Conservation (phyloP, 2,888 invertebrate genomes). For the Erebia epiphron region DNA sequence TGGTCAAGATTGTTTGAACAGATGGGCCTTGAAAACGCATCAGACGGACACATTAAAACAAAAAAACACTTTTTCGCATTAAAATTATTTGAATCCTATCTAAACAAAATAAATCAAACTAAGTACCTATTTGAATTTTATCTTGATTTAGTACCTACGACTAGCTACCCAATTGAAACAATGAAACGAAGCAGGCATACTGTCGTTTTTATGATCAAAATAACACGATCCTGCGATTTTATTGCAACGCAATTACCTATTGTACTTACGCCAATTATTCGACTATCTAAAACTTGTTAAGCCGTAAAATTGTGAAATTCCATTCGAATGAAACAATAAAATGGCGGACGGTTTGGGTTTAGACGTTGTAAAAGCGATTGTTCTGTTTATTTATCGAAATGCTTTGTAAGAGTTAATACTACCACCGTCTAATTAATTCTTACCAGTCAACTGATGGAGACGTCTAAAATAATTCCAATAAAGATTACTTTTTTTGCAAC, state of each 20-base stretch:
- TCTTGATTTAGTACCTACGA: slow-evolving; percentile 5
- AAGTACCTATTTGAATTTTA: background rate
- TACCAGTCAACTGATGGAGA: too few relatives aligned
- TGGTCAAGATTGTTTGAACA: too few relatives aligned
- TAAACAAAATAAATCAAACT: background rate
- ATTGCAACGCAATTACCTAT: slow-evolving; percentile 9
- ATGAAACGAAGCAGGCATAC: slow-evolving; percentile 7
- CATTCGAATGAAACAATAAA: slow-evolving; percentile 16
- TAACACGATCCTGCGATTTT: slow-evolving; percentile 7
- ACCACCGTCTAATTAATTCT: background rate
- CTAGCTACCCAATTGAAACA: background rate
- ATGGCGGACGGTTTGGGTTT: background rate
- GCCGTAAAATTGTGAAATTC: slow-evolving; percentile 16
- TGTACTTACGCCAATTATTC: slow-evolving; percentile 17
- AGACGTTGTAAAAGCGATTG: background rate
- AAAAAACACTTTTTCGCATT: too few relatives aligned
- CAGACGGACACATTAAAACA: too few relatives aligned
- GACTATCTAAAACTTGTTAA: slow-evolving; percentile 18
- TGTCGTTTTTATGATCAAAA: slow-evolving; percentile 6
- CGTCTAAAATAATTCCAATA: too few relatives aligned
- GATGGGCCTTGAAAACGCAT: too few relatives aligned
- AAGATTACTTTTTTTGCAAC: background rate
- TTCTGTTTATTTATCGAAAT: background rate
- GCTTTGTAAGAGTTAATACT: background rate
- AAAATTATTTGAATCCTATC: too few relatives aligned